Evolutionary conservation across 2,113 vertebrate species (phyloP).

Genomic region (Thomomys bottae): DNA sequence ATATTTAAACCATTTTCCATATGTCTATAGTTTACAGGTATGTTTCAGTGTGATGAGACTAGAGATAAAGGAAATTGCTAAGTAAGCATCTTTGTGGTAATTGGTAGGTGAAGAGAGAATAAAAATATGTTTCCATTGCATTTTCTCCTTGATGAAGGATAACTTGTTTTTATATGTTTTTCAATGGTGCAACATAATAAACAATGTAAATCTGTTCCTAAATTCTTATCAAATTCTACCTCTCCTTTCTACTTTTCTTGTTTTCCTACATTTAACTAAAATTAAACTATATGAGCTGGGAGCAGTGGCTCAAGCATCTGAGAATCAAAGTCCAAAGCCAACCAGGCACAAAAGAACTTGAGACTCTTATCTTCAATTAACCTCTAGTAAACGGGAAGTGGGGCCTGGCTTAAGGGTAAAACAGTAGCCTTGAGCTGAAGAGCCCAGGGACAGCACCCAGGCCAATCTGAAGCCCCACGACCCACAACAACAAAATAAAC

Average conservation of each 20-base stretch:
- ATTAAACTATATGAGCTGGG: constrained; percentile 30
- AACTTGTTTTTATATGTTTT: not conserved
- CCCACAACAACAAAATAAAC: too few species aligned
- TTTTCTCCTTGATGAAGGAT: not conserved
- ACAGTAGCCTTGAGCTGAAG: too few species aligned
- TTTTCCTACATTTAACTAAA: not conserved
- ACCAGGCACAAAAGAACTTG: too few species aligned
- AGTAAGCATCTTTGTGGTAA: not conserved
- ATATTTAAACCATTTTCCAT: too few species aligned
- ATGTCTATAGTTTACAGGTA: not conserved
- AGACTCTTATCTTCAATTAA: too few species aligned
- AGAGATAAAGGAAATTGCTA: not conserved
- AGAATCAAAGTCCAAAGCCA: too few species aligned
- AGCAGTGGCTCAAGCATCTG: too few species aligned
- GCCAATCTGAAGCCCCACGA: too few species aligned
- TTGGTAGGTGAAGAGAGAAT: not conserved
- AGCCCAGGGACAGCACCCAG: too few species aligned
- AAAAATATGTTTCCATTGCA: not conserved
- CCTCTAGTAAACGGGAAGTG: too few species aligned
- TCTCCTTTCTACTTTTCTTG: not conserved
- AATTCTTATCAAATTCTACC: not conserved
- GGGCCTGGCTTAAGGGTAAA: too few species aligned
- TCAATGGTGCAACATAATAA: not conserved
- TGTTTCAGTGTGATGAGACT: not conserved
- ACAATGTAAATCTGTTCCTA: not conserved